Evolutionary conservation across 2,888 invertebrate genomes (phyloP), one percentile per base, ranked within the genome.

Genomic region (Scaptomyza polygonia): DNA sequence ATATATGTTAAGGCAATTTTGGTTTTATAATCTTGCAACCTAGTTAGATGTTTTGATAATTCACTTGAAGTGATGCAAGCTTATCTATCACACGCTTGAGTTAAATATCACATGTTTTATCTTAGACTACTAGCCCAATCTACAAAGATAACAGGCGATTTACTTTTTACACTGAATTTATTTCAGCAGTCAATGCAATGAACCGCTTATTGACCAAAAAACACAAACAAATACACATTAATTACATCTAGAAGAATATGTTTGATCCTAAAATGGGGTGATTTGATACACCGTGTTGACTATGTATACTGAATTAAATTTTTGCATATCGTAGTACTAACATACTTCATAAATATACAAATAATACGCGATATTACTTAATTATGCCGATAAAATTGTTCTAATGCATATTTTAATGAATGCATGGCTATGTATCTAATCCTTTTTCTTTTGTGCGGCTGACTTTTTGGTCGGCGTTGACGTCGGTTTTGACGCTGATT

Each of bases 371-470:
- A 9, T 57, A 54, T 65, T 51, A 32, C n/a, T 48, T 48, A 72
- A 53, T 45, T 55, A 34, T 68, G 56, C 29, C 34, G 58, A 66
- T 53, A 42, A 62, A 73, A 72, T 77, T 74, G 74, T 77, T 77
- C 78, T 77, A 75, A 61, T 69, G 58, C 52, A 65, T 54, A 45
- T 49, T 21, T n/a, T 4, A 11, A 42, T 29, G 40, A 40, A 58
- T 58, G 43, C 43, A 40, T 43, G 43, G 34, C 43, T 55, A 59
- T 57, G 63, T 92, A 92, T 57, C 65, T 92, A 92, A 74, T 92
- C 91, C 68, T 89, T 74, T 64, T 92, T 92, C 79, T 91, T 92
- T 72, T 89, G 88, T 47, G 84, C 86, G 42, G 87, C 79, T 36
- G 90, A 74, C 79, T 91, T 91, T 53, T 78, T 72, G 65, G 65